Conservation (phyloP, 2,888 invertebrate genomes). For the Drosophila multiciliata region DNA sequence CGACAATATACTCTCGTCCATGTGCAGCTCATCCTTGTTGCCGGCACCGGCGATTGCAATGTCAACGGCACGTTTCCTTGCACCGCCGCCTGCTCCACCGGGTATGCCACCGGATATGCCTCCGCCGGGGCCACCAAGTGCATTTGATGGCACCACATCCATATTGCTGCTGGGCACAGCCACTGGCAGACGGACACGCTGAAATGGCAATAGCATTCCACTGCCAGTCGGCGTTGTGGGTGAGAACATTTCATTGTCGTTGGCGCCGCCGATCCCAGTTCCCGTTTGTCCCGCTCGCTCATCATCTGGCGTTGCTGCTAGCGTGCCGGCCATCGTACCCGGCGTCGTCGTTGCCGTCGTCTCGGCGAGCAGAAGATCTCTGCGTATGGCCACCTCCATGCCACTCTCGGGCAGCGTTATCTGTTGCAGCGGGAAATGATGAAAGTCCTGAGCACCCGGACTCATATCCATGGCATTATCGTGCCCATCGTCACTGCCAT, state of each 20-base stretch:
- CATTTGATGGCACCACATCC: constrained; percentile 86
- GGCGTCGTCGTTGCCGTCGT: constrained; percentile 52
- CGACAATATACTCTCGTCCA: constrained; percentile 96
- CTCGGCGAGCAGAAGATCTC: constrained; percentile 79
- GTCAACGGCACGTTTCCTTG: constrained; percentile 83
- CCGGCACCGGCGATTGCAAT: constrained; percentile 82
- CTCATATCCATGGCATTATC: constrained; percentile 70
- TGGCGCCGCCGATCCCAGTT: constrained; percentile 32
- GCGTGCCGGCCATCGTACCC: constrained; percentile 13
- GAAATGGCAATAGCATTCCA: constrained; percentile 84
- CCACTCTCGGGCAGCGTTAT: constrained; percentile 83
- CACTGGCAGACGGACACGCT: constrained; percentile 84
- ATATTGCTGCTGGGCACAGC: constrained; percentile 84
- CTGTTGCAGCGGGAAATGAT: constrained; percentile 82
- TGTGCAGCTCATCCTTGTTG: constrained; percentile 87
- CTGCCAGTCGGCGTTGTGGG: constrained; percentile 76
- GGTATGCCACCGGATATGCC: constrained; percentile 40
- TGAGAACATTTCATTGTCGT: constrained; percentile 83
- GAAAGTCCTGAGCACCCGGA: constrained; percentile 76
- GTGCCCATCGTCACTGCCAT: constrained; percentile 80
- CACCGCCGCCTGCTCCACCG: constrained; percentile 65
- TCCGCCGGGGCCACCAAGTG: constrained; percentile 54
- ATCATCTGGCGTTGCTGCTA: neutral
- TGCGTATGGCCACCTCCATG: constrained; percentile 84
- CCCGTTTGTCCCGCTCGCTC: constrained; percentile 44